Evolutionary conservation across 2,113 vertebrate species (phyloP).

Genomic region (Euleptes europaea): DNA sequence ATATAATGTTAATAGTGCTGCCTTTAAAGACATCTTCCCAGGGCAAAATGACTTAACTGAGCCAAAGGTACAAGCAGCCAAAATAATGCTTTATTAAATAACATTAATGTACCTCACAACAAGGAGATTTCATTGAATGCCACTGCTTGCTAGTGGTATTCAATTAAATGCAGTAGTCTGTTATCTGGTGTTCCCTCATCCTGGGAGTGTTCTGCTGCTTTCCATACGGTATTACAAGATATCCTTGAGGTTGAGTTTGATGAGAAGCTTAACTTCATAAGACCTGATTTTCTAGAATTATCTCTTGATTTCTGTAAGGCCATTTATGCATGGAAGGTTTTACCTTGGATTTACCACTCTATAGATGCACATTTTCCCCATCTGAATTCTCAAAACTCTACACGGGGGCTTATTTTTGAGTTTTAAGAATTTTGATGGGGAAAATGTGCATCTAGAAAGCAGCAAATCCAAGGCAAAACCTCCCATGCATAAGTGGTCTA

Average conservation of each 20-base stretch:
- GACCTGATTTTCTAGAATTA: conserved; percentile 15
- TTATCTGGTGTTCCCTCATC: background rate
- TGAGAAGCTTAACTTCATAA: conserved; percentile 25
- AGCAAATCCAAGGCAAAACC: no score
- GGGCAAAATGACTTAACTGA: background rate
- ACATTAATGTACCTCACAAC: background rate
- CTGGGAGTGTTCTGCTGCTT: background rate
- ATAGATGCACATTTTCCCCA: no score
- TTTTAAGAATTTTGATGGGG: no score
- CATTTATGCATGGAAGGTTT: no score
- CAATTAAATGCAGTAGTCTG: background rate
- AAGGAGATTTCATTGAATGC: background rate
- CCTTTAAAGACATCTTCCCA: background rate
- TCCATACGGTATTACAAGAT: conserved; percentile 29
- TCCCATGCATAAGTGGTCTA: no score
- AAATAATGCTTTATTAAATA: background rate
- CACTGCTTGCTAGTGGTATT: background rate
- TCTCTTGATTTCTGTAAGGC: background rate
- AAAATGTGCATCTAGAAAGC: no score
- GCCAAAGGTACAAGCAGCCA: background rate
- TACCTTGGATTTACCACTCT: no score
- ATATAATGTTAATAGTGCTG: background rate
- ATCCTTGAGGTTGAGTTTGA: conserved; percentile 20
- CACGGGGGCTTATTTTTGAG: no score
- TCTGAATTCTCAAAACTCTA: no score